Conservation (phyloP, 2,797 vertebrate species). For the Lates japonicus region DNA sequence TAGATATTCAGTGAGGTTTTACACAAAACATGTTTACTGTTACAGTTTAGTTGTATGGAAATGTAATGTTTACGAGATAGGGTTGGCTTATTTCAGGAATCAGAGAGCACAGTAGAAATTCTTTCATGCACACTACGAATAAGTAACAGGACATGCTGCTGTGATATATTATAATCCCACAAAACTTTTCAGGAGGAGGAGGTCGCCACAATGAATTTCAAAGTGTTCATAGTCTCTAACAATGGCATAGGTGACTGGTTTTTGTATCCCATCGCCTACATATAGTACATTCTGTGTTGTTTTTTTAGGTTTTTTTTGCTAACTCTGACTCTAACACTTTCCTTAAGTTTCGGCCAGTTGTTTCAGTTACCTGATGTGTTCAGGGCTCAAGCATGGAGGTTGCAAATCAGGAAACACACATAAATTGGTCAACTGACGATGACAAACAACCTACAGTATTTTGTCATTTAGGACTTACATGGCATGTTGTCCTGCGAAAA, state of each 20-base stretch:
- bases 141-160: not conserved
- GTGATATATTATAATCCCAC: not conserved
- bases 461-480: not conserved
- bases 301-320: too few relatives aligned
- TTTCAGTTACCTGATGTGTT: too few relatives aligned
- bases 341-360: too few relatives aligned
- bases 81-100: too few relatives aligned
- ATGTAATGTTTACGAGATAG: too few relatives aligned
- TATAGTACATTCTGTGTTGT: not conserved
- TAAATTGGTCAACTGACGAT: not conserved
- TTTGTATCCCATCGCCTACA: not conserved
- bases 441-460: not conserved
- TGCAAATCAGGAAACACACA: not conserved
- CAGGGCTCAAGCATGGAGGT: not conserved
- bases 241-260: not conserved
- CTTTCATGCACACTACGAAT: not conserved
- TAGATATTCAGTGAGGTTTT: too few relatives aligned
- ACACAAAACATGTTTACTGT: too few relatives aligned
- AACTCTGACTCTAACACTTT: too few relatives aligned
- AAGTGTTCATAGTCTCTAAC: not conserved
- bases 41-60: too few relatives aligned
- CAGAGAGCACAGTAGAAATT: not conserved
- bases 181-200: not conserved
- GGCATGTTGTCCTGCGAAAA: too few relatives aligned
- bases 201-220: not conserved